Conservation (phyloP, 2,888 invertebrate species). For the Callyntrura guangdongensis region DNA sequence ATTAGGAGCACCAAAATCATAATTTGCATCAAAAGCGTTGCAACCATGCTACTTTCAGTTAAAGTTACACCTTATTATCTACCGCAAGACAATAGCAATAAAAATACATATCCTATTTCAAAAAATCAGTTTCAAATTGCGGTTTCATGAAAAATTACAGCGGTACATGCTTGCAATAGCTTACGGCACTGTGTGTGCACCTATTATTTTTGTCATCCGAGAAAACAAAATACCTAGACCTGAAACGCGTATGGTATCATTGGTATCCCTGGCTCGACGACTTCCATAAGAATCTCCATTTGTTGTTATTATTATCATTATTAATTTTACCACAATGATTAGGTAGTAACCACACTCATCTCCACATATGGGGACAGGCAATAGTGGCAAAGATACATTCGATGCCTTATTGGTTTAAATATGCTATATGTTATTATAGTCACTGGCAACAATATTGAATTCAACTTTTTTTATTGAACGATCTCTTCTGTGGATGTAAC, state of each 20-base stretch:
- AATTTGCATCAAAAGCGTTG: neutral
- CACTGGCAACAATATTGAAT: neutral
- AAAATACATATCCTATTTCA: conserved; percentile 33
- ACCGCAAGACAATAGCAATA: conserved; percentile 19
- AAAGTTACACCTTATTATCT: conserved; percentile 42
- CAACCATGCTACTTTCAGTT: conserved; percentile 14
- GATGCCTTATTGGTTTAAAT: no score
- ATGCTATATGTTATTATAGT: neutral
- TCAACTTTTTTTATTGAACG: no score
- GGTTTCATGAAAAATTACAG: conserved; percentile 55
- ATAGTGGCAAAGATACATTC: neutral
- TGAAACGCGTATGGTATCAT: neutral
- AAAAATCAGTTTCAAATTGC: conserved; percentile 65
- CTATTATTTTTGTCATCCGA: conserved; percentile 25
- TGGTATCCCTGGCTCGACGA: neutral
- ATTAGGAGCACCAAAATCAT: neutral
- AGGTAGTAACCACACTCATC: conserved; percentile 71
- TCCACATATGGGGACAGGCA: conserved; percentile 8
- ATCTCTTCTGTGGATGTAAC: neutral
- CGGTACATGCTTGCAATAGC: conserved; percentile 15
- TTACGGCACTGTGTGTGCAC: neutral
- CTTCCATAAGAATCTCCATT: neutral
- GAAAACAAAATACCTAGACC: neutral
- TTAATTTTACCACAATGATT: conserved; percentile 39
- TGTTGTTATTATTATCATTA: neutral